A percentile compares a stretch with the other conserved stretches of the same genome.
Evolutionary conservation across 2,797 vertebrate species (phyloP).

Genomic region (Platalea minor): DNA sequence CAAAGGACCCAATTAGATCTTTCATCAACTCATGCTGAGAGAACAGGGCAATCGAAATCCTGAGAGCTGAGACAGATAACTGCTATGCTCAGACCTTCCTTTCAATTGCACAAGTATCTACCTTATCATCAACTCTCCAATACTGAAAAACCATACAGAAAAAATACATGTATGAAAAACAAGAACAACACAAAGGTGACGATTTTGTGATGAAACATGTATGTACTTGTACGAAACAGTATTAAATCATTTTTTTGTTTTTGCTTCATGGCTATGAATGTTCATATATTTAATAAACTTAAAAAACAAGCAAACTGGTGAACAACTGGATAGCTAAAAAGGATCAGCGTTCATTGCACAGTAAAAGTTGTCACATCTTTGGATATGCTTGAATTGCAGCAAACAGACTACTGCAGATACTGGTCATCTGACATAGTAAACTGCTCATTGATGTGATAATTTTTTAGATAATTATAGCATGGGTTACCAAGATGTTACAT

Average conservation of each 20-base stretch:
- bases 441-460: background rate
- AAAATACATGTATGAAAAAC: background rate
- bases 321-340: background rate
- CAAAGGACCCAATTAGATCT: background rate
- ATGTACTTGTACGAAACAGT: background rate
- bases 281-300: background rate
- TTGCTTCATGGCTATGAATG: background rate
- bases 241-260: background rate
- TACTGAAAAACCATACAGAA: background rate
- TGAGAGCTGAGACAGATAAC: background rate
- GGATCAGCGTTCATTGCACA: background rate
- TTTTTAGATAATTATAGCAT: background rate
- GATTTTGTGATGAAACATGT: background rate
- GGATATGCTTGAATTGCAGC: background rate
- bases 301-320: background rate
- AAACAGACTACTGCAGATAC: background rate
- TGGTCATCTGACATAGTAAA: background rate
- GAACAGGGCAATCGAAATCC: background rate
- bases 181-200: background rate
- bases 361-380: background rate
- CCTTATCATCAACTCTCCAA: background rate
- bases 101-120: background rate
- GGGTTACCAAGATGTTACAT: background rate
- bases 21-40: background rate
- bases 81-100: background rate